phyloP scores from a whole-genome alignment of 2,797 vertebrate species.

The Emydoidea blandingii region DNA sequence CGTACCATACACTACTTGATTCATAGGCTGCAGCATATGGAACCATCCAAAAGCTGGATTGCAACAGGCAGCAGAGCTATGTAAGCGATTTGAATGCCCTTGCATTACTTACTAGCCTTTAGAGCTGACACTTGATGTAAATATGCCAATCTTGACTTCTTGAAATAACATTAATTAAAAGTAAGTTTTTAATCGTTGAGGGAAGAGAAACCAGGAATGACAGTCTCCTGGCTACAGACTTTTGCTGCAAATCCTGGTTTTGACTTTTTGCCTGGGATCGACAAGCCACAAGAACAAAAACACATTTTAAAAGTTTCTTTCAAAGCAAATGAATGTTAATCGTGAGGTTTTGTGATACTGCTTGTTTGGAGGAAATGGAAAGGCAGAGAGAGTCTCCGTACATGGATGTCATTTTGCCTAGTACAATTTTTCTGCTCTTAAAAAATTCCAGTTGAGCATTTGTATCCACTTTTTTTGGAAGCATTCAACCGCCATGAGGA shows the following conservation, averaged over 20 bases:
- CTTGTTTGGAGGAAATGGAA: background rate
- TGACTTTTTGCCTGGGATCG: constrained; percentile 47
- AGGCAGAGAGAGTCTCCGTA: background rate
- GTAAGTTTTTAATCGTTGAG: constrained; percentile 62
- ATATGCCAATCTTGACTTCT: background rate
- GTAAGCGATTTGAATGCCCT: background rate
- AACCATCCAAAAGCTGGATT: background rate
- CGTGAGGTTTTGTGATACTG: constrained; percentile 8
- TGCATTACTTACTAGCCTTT: background rate
- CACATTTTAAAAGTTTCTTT: constrained; percentile 45
- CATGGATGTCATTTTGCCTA: background rate
- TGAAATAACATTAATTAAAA: constrained; percentile 66
- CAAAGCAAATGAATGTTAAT: constrained; percentile 35
- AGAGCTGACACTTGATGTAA: background rate
- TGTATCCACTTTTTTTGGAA: background rate
- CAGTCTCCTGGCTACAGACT: constrained; percentile 55
- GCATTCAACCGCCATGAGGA: background rate
- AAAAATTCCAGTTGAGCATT: fast-evolving
- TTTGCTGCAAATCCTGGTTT: constrained; percentile 43
- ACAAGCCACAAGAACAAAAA: constrained; percentile 58
- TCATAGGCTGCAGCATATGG: fast-evolving
- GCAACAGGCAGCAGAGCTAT: background rate
- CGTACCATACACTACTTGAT: fast-evolving
- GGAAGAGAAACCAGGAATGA: constrained; percentile 52
- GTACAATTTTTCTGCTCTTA: background rate